Conservation (phyloP, 2,797 vertebrate species). For the Lepus townsendii region DNA sequence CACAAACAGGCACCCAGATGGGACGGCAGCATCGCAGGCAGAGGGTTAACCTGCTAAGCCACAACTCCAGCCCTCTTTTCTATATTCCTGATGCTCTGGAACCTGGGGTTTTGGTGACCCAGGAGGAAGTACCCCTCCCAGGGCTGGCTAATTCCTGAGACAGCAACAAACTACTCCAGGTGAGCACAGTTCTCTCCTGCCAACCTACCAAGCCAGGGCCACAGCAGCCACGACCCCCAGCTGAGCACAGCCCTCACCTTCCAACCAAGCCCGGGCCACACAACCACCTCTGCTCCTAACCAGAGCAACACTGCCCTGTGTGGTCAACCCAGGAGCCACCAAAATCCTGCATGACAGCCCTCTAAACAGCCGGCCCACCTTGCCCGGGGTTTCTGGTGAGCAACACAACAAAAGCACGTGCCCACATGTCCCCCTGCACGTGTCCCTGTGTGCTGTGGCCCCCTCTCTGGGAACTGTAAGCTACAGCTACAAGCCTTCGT, state of each 20-base stretch:
- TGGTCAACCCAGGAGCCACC: no score
- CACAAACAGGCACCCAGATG: no score
- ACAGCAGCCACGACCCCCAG: no score
- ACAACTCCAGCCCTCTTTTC: no score
- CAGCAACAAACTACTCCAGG: background rate
- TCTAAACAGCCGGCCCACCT: background rate
- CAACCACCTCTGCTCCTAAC: no score
- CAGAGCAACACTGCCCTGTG: no score
- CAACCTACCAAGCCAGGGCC: background rate
- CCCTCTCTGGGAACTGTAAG: background rate
- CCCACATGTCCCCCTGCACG: no score
- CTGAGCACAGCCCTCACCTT: background rate
- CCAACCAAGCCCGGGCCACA: background rate
- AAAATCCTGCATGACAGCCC: background rate
- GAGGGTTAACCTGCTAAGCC: background rate
- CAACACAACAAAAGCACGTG: background rate
- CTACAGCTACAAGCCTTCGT: background rate
- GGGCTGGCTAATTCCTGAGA: background rate
- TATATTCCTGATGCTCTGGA: background rate
- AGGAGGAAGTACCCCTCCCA: background rate
- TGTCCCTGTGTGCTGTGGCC: no score
- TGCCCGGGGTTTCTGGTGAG: background rate
- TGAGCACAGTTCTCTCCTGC: background rate
- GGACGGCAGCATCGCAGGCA: no score
- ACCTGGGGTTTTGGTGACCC: background rate